Evolutionary conservation across 2,797 vertebrate species (phyloP), one percentile per base, ranked within the genome.

Genomic region (Botia kubotai): DNA sequence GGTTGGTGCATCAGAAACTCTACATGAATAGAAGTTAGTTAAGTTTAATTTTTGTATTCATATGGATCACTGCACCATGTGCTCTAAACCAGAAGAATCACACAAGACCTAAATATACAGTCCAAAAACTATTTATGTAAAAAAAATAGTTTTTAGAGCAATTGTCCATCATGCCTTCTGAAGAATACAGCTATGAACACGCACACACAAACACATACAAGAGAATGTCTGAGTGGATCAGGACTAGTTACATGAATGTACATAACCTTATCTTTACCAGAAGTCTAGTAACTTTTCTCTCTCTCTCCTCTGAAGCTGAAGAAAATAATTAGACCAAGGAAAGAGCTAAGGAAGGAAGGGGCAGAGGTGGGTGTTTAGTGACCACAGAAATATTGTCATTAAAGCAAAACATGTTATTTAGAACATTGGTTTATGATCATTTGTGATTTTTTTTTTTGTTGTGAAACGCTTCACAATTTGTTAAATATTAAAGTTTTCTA

Each of bases 251-350:
- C 26, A 26, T 46, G 21, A 62, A n/a, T 58, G 11, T 48, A 1
- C 63, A n/a, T 39, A 16, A 48, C 11, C 29, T 23, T 1, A 39
- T 39, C 43, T 52, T 50, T 43, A 67, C 19, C 10, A 43, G 63
- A 68, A 33, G 58, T 57, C 55, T 69, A 7, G 2, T 72, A 14
- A 71, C 12, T 29, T 71, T 3, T 53, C 46, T 63, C 33, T 33
- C 33, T 33, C 76, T 81, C 80, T 63, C 50, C 63, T 5, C 89
- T 92, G 53, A 89, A 99, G 98, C 93, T 99, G 21, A 97, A 98
- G 92, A 98, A 94, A 80, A 97, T 99, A 81, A 93, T 98, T 88
- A 90, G 95, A 52, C 96, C 95, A 77, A 95, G 93, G 87, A 96
- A 97, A 87, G 87, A 86, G 39, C 94, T 71, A 0, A 89, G 77